Conservation (phyloP, 2,888 invertebrate genomes). For the Volucella zonaria region DNA sequence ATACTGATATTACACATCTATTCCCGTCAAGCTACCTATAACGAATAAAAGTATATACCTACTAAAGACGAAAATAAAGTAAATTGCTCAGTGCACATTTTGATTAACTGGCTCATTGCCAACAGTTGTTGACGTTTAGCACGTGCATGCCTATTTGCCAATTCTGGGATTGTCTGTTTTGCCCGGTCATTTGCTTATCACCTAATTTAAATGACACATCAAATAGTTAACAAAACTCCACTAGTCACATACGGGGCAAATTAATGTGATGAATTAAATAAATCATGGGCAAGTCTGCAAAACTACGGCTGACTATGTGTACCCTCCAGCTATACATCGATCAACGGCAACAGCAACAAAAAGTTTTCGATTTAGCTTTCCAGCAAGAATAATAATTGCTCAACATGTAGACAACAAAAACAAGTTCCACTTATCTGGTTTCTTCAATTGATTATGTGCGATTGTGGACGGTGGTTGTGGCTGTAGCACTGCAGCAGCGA, state of each 20-base stretch:
- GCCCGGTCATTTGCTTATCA: background rate
- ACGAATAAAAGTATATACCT: too few relatives aligned
- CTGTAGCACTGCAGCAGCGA: background rate
- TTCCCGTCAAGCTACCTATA: too few relatives aligned
- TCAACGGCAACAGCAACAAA: background rate
- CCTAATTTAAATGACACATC: background rate
- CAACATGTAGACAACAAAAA: constrained; percentile 21
- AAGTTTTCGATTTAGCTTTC: constrained; percentile 7
- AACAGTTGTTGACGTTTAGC: background rate
- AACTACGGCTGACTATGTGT: background rate
- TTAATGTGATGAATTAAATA: background rate
- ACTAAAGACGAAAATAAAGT: too few relatives aligned
- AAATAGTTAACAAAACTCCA: too few relatives aligned
- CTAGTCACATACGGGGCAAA: background rate
- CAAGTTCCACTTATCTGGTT: constrained; percentile 23
- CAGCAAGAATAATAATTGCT: background rate
- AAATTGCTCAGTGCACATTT: too few relatives aligned
- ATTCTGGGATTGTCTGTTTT: constrained; percentile 10
- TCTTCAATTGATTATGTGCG: constrained; percentile 12
- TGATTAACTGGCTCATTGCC: constrained; percentile 11
- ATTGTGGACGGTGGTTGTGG: constrained; percentile 46
- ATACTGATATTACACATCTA: too few relatives aligned
- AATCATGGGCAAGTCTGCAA: too few relatives aligned
- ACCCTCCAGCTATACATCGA: background rate
- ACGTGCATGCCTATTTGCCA: constrained; percentile 45